phyloP scores from a whole-genome alignment of 2,888 invertebrate genomes.

The Sympetrum striolatum region DNA sequence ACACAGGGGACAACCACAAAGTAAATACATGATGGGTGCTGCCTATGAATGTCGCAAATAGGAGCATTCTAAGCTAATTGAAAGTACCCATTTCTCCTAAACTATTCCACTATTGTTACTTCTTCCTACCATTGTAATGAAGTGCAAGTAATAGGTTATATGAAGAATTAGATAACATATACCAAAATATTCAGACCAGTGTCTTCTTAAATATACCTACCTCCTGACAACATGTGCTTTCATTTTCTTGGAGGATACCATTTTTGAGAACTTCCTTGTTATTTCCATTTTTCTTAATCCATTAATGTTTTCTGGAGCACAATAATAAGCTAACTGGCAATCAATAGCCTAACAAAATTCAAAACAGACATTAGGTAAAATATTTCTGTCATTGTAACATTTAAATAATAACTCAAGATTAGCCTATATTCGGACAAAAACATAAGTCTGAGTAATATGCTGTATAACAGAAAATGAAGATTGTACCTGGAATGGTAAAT shows the following conservation, averaged over 20 bases:
- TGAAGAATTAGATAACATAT: too few relatives aligned
- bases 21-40: too few relatives aligned
- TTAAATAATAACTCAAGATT: background rate
- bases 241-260: background rate
- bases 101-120: too few relatives aligned
- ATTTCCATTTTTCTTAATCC: conserved; percentile 9
- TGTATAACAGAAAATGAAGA: background rate
- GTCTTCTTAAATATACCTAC: background rate
- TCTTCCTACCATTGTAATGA: too few relatives aligned
- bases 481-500: conserved; percentile 23
- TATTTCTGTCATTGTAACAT: background rate
- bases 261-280: background rate
- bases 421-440: background rate
- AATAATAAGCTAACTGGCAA: background rate
- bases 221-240: background rate
- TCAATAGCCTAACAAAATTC: background rate
- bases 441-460: background rate
- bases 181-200: too few relatives aligned
- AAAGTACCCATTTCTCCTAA: too few relatives aligned
- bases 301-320: background rate
- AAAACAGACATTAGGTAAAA: background rate
- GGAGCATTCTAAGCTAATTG: too few relatives aligned
- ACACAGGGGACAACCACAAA: too few relatives aligned
- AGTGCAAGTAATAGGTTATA: too few relatives aligned
- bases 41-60: too few relatives aligned